phyloP scores from a whole-genome alignment of 2,888 invertebrate species.

The Eupithecia abbreviata region DNA sequence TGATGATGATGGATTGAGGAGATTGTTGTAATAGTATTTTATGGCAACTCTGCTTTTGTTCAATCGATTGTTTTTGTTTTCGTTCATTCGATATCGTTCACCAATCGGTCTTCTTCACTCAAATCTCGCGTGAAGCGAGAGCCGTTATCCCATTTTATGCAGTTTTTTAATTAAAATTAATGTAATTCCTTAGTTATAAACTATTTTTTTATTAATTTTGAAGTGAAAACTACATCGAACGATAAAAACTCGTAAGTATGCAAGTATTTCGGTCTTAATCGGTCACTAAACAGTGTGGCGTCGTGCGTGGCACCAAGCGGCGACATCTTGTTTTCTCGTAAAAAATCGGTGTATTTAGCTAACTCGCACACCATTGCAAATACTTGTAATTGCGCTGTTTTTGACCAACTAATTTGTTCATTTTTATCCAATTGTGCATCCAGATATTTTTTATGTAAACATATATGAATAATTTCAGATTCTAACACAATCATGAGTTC shows the following conservation, averaged over 20 bases:
- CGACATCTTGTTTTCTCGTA: conserved; percentile 79
- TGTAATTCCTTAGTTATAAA: conserved; percentile 59
- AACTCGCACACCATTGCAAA: conserved; percentile 45
- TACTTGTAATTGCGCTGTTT: conserved; percentile 10
- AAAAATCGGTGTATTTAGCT: conserved; percentile 70
- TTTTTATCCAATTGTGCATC: background rate
- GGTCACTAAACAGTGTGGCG: conserved; percentile 53
- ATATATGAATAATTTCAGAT: conserved; percentile 51
- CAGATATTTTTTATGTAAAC: conserved; percentile 20
- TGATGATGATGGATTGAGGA: background rate
- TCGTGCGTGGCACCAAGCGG: conserved; percentile 81
- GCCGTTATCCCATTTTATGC: conserved; percentile 44
- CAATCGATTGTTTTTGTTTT: conserved; percentile 3
- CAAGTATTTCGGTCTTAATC: conserved; percentile 6
- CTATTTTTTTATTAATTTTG: conserved; percentile 61
- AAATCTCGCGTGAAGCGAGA: conserved; percentile 38
- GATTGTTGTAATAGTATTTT: background rate
- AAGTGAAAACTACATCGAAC: conserved; percentile 50
- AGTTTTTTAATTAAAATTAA: conserved; percentile 46
- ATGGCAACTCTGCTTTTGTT: background rate
- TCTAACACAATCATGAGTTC: conserved; percentile 70
- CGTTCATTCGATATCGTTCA: conserved; percentile 24
- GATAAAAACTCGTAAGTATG: conserved; percentile 33
- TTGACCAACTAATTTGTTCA: background rate
- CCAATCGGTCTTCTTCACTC: conserved; percentile 42